These are phyloP conservation scores for Apamea epomidion DNA, from an alignment of 2,888 invertebrate species.

Conservation along the genomic window DNA sequence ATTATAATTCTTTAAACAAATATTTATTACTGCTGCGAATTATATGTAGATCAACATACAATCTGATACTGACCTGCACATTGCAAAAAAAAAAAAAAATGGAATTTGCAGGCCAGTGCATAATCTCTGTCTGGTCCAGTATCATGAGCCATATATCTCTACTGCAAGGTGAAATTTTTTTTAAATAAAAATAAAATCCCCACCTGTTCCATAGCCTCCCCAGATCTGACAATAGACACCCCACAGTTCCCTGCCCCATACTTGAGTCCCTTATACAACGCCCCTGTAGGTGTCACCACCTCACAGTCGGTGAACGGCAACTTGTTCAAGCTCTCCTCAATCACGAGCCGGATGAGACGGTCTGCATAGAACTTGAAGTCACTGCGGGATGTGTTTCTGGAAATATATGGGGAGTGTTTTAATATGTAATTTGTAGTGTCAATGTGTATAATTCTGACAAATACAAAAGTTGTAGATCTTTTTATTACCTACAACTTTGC, in stretches of 20 bases:
- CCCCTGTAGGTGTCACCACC: conserved; percentile 98
- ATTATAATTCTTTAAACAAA: too few relatives aligned
- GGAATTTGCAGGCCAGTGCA: too few relatives aligned
- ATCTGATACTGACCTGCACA: too few relatives aligned
- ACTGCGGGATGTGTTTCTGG: conserved; percentile 96
- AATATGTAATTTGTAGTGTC: not conserved
- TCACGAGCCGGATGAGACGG: conserved; percentile 98
- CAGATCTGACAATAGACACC: conserved; percentile 98
- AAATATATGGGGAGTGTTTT: conserved; percentile 64
- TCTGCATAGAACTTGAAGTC: conserved; percentile 99
- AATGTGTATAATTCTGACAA: not conserved
- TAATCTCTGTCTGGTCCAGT: not conserved
- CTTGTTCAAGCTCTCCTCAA: conserved; percentile 99
- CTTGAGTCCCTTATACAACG: conserved; percentile 96
- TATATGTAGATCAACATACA: too few relatives aligned
- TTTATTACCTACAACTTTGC: too few relatives aligned
- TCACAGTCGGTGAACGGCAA: conserved; percentile 97
- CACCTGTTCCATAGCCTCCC: conserved; percentile 98
- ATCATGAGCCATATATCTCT: not conserved
- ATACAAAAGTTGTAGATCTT: too few relatives aligned
- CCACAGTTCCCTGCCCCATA: conserved; percentile 99
- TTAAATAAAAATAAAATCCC: too few relatives aligned
- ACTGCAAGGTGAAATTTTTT: not conserved
- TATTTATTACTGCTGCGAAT: too few relatives aligned
- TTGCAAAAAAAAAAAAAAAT: too few relatives aligned